These are phyloP conservation scores for Phalera bucephala DNA, from an alignment of 2,888 invertebrate genomes.

Conservation along the genomic window DNA sequence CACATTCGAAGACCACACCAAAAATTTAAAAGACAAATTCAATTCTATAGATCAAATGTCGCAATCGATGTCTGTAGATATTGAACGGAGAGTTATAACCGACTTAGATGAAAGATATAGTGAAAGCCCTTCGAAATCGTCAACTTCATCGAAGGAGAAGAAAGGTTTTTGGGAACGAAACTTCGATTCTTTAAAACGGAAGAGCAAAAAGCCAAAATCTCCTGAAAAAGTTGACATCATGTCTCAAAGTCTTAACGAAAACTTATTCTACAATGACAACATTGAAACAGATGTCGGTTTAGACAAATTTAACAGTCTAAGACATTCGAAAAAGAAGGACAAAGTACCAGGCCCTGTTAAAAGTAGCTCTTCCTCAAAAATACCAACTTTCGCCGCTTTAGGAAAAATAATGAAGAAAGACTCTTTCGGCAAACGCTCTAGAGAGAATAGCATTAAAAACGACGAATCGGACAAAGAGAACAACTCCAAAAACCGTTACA, in stretches of 20 bases:
- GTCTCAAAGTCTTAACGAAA: conserved; percentile 82
- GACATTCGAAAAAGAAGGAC: conserved; percentile 71
- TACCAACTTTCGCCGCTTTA: conserved; percentile 74
- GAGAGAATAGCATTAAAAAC: conserved; percentile 49
- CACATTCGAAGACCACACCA: conserved; percentile 67
- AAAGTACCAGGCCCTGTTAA: conserved; percentile 58
- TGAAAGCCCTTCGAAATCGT: conserved; percentile 71
- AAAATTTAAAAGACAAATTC: conserved; percentile 71
- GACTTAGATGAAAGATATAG: conserved; percentile 52
- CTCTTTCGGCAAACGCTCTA: conserved; percentile 62
- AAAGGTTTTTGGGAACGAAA: conserved; percentile 82
- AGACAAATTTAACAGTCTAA: conserved; percentile 73
- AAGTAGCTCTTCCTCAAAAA: conserved; percentile 74
- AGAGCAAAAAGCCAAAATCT: conserved; percentile 66
- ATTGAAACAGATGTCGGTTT: conserved; percentile 67
- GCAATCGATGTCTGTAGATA: conserved; percentile 78
- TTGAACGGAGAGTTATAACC: conserved; percentile 60
- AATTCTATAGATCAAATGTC: conserved; percentile 80
- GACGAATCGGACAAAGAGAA: conserved; percentile 46
- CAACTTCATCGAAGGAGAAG: conserved; percentile 70
- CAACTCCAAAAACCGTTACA: conserved; percentile 58
- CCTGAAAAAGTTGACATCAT: conserved; percentile 72
- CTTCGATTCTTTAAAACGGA: conserved; percentile 76
- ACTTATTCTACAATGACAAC: conserved; percentile 74
- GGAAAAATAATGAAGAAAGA: conserved; percentile 79